Evolutionary conservation across 2,113 vertebrate genomes (phyloP), one percentile per base, ranked within the genome.

Genomic region (Phylloscopus whistleri): DNA sequence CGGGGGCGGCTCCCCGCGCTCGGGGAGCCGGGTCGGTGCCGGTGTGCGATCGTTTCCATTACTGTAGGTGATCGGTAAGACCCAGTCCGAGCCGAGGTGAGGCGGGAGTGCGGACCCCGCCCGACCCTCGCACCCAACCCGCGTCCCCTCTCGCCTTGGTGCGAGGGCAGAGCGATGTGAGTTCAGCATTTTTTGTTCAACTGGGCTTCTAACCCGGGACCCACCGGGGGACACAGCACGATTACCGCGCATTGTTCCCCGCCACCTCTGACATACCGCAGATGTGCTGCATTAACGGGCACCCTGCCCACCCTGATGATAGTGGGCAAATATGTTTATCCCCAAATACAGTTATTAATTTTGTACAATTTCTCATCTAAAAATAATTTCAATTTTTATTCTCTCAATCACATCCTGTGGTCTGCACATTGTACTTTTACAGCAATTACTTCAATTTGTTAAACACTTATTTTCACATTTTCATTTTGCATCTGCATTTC

Each of bases 1-100:
- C 20, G 8, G 28, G 17, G 13, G 6, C 10, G 12, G 62, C 33
- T 46, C 26, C 33, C 41, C 7, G 27, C 11, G 21, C 10, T 11
- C 24, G 11, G 23, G 30, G 17, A 35, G 11, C 44, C 26, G n/a
- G 9, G 18, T 48, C 43, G 13, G 52, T 9, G 70, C 16, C 30
- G 2, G 3, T 5, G 52, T 9, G n/a, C 28, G 7, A 20, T 41
- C 4, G 20, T 30, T 69, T 17, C 39, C 55, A 17, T 20, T 4
- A 3, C 2, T 30, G 39, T 0, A 19, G 73, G 64, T 3, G 41
- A n/a, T 11, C 1, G 16, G 13, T 31, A 2, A 26, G 23, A 27
- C 8, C 16, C 23, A 69, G 33, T 13, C 33, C 58, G 8, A 63
- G 58, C 1, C 17, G 31, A 73, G 35, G 17, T 2, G 43, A 27